phyloP scores from a whole-genome alignment of 23 tunicate genomes.

The Trididemnum nubilum region DNA sequence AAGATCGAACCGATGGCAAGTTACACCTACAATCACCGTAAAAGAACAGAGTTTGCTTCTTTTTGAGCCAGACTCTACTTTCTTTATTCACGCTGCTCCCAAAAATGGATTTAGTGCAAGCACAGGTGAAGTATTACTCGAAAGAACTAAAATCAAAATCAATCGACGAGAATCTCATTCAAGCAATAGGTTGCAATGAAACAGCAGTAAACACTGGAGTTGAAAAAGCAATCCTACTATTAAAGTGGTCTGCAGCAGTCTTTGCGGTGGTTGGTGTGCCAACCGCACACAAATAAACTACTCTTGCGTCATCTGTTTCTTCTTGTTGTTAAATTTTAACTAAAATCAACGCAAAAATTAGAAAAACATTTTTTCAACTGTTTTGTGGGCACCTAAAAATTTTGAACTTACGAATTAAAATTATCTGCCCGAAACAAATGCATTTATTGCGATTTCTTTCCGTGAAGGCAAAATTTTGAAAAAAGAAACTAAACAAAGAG shows the following conservation, averaged over 20 bases:
- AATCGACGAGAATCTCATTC: background rate
- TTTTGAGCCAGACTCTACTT: slow-evolving; percentile 13
- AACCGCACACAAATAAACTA: slow-evolving; percentile 3
- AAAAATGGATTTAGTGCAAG: background rate
- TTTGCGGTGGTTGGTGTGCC: background rate
- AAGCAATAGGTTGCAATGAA: slow-evolving; percentile 6
- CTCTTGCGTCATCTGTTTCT: slow-evolving; percentile 9
- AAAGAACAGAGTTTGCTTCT: background rate
- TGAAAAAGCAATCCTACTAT: background rate
- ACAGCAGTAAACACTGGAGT: background rate
- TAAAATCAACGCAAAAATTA: no score
- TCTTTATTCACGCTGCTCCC: background rate
- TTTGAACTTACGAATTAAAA: no score
- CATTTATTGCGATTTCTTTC: no score
- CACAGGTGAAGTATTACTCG: background rate
- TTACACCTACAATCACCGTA: background rate
- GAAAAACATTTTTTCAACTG: no score
- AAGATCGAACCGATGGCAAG: background rate
- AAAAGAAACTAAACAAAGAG: no score
- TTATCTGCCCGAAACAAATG: no score
- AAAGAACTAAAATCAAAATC: background rate
- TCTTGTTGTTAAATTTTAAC: no score
- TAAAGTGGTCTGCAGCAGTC: background rate
- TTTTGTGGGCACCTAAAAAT: no score
- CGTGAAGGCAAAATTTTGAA: no score